phyloP scores from a whole-genome alignment of 2,797 vertebrate genomes.

The Hemibagrus guttatus region DNA sequence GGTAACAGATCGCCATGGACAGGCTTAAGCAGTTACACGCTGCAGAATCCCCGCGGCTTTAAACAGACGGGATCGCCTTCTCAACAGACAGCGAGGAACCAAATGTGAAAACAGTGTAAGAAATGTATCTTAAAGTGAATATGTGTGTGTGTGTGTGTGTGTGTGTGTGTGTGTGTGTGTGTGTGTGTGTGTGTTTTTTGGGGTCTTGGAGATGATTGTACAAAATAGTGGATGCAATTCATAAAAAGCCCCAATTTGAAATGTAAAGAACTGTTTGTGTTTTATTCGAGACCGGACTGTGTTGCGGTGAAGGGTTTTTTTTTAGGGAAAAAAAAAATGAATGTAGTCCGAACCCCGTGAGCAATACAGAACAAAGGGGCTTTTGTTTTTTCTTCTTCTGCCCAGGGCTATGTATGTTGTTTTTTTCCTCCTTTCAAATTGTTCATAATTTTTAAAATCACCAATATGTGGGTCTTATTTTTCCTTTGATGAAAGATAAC shows the following conservation, averaged over 20 bases:
- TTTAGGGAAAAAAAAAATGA: background rate
- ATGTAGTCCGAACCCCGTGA: constrained; percentile 41
- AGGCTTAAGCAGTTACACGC: background rate
- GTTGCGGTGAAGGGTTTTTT: background rate
- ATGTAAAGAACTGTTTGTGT: constrained; percentile 1
- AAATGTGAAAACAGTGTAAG: constrained; percentile 46
- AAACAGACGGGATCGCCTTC: constrained; percentile 32
- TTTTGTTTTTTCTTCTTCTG: constrained; percentile 51
- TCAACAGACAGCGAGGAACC: constrained; percentile 15
- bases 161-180: constrained; percentile 28
- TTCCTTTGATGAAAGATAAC: constrained; percentile 49
- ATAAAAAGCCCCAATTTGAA: background rate
- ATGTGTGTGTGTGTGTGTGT: background rate
- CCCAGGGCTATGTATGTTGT: constrained; percentile 15
- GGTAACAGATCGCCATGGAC: constrained; percentile 16
- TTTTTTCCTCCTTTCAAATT: constrained; percentile 24
- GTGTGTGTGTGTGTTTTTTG: background rate
- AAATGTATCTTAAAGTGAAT: constrained; percentile 34
- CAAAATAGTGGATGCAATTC: constrained; percentile 17
- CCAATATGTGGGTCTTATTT: constrained; percentile 32
- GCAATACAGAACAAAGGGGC: constrained; percentile 51
- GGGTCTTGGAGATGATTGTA: constrained; percentile 15
- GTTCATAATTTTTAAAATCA: constrained; percentile 36
- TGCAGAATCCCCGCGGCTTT: constrained; percentile 2
- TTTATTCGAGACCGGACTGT: background rate